A percentile compares a stretch with the other conserved stretches of the same genome.
phyloP scores from a whole-genome alignment of 1,140 invertebrate genomes.

The Laupala kohalensis region DNA sequence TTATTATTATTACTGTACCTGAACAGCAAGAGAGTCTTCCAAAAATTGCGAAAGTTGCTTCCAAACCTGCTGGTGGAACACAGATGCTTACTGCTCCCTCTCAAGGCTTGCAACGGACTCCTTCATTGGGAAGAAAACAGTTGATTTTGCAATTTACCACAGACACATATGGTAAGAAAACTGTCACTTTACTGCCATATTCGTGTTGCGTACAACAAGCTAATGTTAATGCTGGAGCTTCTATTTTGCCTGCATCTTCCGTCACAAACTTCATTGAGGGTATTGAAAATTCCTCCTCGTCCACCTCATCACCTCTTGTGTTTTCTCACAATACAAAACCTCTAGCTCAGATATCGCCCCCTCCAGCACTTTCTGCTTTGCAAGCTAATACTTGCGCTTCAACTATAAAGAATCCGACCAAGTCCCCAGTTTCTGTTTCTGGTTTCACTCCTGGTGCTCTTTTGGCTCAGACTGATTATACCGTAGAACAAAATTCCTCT shows the following conservation, averaged over 20 bases:
- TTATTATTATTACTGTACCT: conserved; percentile 54
- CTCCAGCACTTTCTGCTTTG: conserved; percentile 35
- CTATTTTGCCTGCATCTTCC: background rate
- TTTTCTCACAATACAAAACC: background rate
- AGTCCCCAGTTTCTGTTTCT: conserved; percentile 44
- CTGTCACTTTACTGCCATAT: conserved; percentile 30
- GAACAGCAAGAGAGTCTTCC: conserved; percentile 34
- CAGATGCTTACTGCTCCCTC: conserved; percentile 37
- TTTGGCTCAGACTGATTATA: conserved; percentile 38
- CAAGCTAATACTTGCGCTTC: conserved; percentile 50
- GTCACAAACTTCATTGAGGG: background rate
- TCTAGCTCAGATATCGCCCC: too few relatives aligned
- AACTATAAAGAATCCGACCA: too few relatives aligned
- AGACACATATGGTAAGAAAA: conserved; percentile 33
- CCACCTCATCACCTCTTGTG: background rate
- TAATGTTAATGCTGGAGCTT: background rate
- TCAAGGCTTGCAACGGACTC: conserved; percentile 9
- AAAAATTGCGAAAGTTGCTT: conserved; percentile 44
- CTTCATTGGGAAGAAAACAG: conserved; percentile 53
- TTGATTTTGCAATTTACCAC: conserved; percentile 49
- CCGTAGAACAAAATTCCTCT: background rate
- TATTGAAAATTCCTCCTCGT: background rate
- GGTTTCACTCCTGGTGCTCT: conserved; percentile 50
- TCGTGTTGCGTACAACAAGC: background rate
- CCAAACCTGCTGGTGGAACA: conserved; percentile 26